These are phyloP conservation scores for Neodiprion fabricii DNA, from an alignment of 1,140 invertebrate species.

Conservation along the genomic window DNA sequence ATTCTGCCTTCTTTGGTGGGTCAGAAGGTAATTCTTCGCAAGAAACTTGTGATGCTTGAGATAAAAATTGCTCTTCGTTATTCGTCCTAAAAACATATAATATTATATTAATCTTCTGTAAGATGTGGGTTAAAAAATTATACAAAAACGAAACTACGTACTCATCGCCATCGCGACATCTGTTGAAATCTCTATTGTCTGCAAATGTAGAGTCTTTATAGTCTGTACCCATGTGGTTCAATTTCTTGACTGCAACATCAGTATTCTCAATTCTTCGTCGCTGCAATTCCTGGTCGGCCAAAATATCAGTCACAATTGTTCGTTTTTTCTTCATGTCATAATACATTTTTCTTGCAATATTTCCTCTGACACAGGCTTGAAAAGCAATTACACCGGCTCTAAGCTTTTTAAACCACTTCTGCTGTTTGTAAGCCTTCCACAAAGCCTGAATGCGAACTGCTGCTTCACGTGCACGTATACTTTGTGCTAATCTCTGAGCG, in stretches of 20 bases:
- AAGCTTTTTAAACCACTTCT: conserved; percentile 73
- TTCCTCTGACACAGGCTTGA: conserved; percentile 76
- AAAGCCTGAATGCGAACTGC: conserved; percentile 78
- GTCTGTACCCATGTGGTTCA: conserved; percentile 67
- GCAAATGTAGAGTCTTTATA: background rate
- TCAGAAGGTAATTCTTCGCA: background rate
- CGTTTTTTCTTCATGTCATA: conserved; percentile 52
- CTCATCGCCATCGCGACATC: conserved; percentile 50
- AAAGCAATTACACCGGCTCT: conserved; percentile 68
- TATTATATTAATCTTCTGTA: background rate
- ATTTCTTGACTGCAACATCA: conserved; percentile 62
- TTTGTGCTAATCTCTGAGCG: conserved; percentile 58
- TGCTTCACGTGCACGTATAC: conserved; percentile 62
- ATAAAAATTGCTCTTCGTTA: conserved; percentile 5
- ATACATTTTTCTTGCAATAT: conserved; percentile 63
- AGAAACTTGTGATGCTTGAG: background rate
- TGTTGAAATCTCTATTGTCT: conserved; percentile 6
- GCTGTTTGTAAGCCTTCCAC: conserved; percentile 73
- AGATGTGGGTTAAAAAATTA: conserved; percentile 13
- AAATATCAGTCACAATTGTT: conserved; percentile 11
- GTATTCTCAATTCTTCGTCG: conserved; percentile 43
- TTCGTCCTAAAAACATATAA: background rate
- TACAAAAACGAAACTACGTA: conserved; percentile 33
- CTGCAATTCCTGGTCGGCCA: background rate
- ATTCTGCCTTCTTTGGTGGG: conserved; percentile 7